Conservation (phyloP, 2,888 invertebrate genomes). For the Syrphus vitripennis region DNA sequence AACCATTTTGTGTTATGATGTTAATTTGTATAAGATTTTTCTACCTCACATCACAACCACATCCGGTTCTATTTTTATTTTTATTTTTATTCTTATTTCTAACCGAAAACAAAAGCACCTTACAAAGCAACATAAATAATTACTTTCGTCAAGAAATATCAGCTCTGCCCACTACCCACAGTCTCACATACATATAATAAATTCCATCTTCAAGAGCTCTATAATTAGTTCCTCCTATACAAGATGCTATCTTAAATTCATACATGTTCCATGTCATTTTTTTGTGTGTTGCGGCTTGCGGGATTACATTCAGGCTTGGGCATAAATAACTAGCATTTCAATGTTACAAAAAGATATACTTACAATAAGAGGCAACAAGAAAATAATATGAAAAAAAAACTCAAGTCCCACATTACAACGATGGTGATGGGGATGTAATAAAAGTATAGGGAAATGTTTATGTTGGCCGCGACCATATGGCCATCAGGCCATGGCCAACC, state of each 20-base stretch:
- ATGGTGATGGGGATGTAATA: background rate
- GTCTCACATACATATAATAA: background rate
- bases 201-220: slow-evolving; percentile 26
- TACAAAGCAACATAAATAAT: slow-evolving; percentile 12
- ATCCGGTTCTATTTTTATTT: background rate
- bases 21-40: background rate
- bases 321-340: slow-evolving; percentile 55
- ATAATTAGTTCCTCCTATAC: slow-evolving; percentile 40
- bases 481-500: background rate
- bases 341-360: slow-evolving; percentile 22
- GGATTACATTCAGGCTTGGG: slow-evolving; percentile 24
- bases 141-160: slow-evolving; percentile 3
- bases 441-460: slow-evolving; percentile 35
- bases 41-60: background rate
- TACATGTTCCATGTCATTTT: slow-evolving; percentile 47
- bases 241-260: slow-evolving; percentile 44
- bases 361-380: slow-evolving; percentile 23
- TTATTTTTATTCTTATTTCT: no score
- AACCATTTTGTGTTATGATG: background rate
- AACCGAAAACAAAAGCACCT: background rate
- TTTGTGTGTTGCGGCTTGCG: slow-evolving; percentile 11
- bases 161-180: background rate
- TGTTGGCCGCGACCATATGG: slow-evolving; percentile 56
- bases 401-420: slow-evolving; percentile 3
- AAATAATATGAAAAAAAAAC: slow-evolving; percentile 26